Evolutionary conservation across 2,113 vertebrate genomes (phyloP).

Genomic region (Ornithorhynchus anatinus): DNA sequence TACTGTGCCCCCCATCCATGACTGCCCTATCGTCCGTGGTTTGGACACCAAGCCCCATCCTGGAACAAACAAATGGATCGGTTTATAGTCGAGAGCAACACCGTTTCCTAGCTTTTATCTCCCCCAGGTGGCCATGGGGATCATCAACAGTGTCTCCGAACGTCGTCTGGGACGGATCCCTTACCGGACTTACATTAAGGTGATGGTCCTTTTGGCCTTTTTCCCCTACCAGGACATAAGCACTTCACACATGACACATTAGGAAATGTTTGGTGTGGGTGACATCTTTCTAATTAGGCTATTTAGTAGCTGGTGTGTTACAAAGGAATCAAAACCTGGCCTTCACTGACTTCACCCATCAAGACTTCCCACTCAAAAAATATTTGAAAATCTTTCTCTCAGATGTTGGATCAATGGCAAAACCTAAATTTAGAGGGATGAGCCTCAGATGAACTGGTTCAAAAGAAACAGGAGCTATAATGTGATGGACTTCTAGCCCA

Average conservation of each 20-base stretch:
- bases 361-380: not conserved
- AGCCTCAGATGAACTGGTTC: not conserved
- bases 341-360: not conserved
- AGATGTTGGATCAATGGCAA: not conserved
- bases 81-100: no score
- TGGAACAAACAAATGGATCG: constrained; percentile 50
- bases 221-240: not conserved
- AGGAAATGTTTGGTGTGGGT: not conserved
- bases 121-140: constrained; percentile 23
- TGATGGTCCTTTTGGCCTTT: not conserved
- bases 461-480: not conserved
- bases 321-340: not conserved
- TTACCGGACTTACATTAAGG: not conserved
- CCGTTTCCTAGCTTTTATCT: constrained; percentile 19
- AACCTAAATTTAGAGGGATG: not conserved
- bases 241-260: not conserved
- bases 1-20: constrained; percentile 9
- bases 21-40: constrained; percentile 8
- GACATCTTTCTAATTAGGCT: not conserved
- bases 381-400: not conserved
- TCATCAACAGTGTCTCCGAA: not conserved
- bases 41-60: constrained; percentile 19
- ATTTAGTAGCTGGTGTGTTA: not conserved
- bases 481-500: not conserved
- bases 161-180: not conserved